Evolutionary conservation across 2,888 invertebrate species (phyloP), one percentile per base, ranked within the genome.

Genomic region (Melanotus villosus): DNA sequence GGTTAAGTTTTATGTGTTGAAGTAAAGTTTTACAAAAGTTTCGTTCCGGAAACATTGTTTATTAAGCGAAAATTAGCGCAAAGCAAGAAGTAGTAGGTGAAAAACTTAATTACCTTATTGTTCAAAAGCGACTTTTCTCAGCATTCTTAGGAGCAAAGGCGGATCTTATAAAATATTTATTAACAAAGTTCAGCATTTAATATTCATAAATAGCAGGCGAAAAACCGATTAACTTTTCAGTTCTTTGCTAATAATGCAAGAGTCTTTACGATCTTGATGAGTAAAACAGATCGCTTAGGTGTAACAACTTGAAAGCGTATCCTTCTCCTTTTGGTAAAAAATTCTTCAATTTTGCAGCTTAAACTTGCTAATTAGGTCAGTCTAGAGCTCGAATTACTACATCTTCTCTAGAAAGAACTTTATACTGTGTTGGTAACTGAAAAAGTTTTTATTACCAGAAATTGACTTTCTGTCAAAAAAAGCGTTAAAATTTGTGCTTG

Each of bases 111-210:
- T 59, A 43, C 43, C 30, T 59, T 59, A 59, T 59, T 59, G 59
- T 38, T 34, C 36, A 18, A 38, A 57, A 57, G 38, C 57, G 38
- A 57, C 57, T 57, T 57, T 57, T 57, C 41, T 12, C 59, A 30
- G 18, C 16, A 45, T 59, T 45, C 21, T 41, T 59, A 9, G 59
- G 26, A 30, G 41, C 16, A 59, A 59, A 45, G 23, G 14, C 16
- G 43, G 19, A 57, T 57, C 60, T 68, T 56, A 50, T 57, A 57
- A 71, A 71, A 65, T 68, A 72, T 75, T 73, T 75, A 73, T 72
- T 72, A 75, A 69, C 68, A 72, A 75, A 75, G 63, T 75, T 75
- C 70, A 47, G 63, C 69, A 70, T 75, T 75, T 75, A 75, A 69
- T 74, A 75, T 75, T 75, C 73, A 74, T 75, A 75, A 73, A 74